Evolutionary conservation across 2,797 vertebrate genomes (phyloP).

Genomic region (Siniperca scherzeri): DNA sequence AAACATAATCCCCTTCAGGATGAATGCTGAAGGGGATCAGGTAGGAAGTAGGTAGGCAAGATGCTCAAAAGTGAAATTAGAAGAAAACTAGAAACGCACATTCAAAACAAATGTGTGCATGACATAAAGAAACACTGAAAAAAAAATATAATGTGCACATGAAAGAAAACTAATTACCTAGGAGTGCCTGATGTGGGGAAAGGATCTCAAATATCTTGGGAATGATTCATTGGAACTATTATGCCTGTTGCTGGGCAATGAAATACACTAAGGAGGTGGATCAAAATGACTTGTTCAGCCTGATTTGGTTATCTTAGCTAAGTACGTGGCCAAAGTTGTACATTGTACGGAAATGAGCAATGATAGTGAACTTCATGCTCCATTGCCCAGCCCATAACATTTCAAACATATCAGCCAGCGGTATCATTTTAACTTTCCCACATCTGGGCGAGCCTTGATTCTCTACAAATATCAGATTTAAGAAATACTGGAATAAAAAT

Average conservation of each 20-base stretch:
- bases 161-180: not conserved
- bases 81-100: not conserved
- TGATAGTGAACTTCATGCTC: not conserved
- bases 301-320: not conserved
- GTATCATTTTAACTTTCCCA: not conserved
- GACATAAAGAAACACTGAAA: not conserved
- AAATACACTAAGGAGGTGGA: not conserved
- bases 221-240: not conserved
- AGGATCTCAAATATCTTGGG: not conserved
- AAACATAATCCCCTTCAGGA: not conserved
- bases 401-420: not conserved
- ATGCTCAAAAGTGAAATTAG: not conserved
- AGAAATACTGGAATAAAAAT: not conserved
- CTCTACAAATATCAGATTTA: not conserved
- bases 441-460: not conserved
- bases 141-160: not conserved
- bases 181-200: not conserved
- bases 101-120: not conserved
- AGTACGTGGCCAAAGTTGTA: not conserved
- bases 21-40: not conserved
- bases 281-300: not conserved
- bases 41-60: too few species aligned
- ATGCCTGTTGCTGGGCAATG: not conserved
- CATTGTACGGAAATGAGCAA: not conserved
- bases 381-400: not conserved